These are phyloP conservation scores for Alectoris magna DNA, from an alignment of 2,797 vertebrate species.

Conservation along the genomic window DNA sequence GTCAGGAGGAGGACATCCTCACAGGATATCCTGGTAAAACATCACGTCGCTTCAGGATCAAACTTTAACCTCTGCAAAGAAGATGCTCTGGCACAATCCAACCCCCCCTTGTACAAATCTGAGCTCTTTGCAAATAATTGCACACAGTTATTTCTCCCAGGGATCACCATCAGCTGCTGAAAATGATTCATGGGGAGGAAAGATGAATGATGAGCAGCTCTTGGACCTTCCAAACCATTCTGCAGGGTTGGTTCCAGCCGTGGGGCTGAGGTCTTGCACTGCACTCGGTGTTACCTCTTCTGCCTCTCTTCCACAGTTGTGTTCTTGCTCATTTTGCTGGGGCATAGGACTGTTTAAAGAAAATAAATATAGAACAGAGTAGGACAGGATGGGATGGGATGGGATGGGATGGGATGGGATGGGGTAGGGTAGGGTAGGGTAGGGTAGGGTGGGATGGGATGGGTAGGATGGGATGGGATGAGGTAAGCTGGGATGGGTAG, in stretches of 20 bases:
- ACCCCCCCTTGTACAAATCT: background rate
- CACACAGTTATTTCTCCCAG: background rate
- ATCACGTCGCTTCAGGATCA: background rate
- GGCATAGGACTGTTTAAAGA: background rate
- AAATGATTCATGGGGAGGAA: background rate
- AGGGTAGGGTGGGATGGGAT: too few relatives aligned
- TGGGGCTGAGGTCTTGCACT: rapidly evolving
- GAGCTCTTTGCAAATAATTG: rapidly evolving
- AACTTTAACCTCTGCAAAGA: background rate
- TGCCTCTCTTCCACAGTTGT: background rate
- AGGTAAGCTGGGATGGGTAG: too few relatives aligned
- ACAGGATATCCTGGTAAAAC: constrained; percentile 51
- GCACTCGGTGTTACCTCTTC: background rate
- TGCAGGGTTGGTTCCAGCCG: rapidly evolving
- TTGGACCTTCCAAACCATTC: background rate
- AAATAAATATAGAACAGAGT: background rate
- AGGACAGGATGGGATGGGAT: too few relatives aligned
- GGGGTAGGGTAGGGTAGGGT: too few relatives aligned
- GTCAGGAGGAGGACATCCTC: constrained; percentile 39
- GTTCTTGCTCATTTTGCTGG: background rate
- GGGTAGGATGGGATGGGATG: background rate
- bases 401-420: background rate
- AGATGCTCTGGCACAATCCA: rapidly evolving
- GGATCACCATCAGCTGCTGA: background rate
- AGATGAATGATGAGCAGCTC: background rate